Percentiles rank a stretch among this genome's conserved stretches.
phyloP scores from a whole-genome alignment of 92 coral and sea anemone genomes.

The Desmophyllum pertusum region DNA sequence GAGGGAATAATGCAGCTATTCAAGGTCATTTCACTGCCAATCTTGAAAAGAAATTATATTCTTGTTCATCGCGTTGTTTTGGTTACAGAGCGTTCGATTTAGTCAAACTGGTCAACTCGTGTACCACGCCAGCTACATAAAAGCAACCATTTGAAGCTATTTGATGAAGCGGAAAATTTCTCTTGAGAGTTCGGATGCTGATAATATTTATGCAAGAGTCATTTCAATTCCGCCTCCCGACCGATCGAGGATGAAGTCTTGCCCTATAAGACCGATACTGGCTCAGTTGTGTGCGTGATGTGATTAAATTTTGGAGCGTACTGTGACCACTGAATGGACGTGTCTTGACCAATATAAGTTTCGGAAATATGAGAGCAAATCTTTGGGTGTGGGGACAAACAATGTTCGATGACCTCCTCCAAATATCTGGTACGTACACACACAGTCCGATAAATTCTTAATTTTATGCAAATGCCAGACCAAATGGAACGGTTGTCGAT shows the following conservation, averaged over 20 bases:
- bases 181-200: background rate
- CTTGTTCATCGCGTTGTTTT: background rate
- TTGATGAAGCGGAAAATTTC: background rate
- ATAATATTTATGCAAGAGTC: background rate
- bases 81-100: slow-evolving; percentile 12
- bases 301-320: background rate
- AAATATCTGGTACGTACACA: background rate
- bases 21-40: slow-evolving; percentile 14
- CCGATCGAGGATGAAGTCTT: background rate
- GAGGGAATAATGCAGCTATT: background rate
- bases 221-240: slow-evolving; percentile 7
- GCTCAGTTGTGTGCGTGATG: slow-evolving; percentile 25
- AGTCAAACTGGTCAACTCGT: background rate
- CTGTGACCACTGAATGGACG: slow-evolving; percentile 23
- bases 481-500: slow-evolving; percentile 19
- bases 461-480: slow-evolving; percentile 43
- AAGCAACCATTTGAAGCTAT: background rate
- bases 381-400: slow-evolving; percentile 48
- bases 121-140: background rate
- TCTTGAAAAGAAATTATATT: background rate
- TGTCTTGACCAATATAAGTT: slow-evolving; percentile 1
- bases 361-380: slow-evolving; percentile 36
- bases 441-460: slow-evolving; percentile 34
- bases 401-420: slow-evolving; percentile 22
- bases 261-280: background rate